These are phyloP conservation scores for Pseudomyrmex concolor DNA, from an alignment of 1,140 invertebrate genomes.

Conservation along the genomic window DNA sequence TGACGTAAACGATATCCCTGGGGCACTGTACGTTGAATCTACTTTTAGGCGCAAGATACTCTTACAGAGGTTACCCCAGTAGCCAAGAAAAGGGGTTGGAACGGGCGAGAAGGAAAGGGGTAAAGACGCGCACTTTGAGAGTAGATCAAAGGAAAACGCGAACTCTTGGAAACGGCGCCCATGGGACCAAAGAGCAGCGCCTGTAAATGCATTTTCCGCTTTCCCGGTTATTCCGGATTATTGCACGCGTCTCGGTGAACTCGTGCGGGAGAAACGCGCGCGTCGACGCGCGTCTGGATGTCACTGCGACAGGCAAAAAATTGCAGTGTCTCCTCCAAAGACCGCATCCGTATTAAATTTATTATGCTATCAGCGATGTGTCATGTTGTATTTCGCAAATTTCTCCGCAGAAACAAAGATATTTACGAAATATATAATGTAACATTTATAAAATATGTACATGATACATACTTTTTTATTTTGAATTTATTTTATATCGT, in stretches of 20 bases:
- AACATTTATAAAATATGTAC: too few relatives aligned
- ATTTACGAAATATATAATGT: too few relatives aligned
- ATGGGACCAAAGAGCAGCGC: slow-evolving; percentile 60
- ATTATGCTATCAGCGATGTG: background rate
- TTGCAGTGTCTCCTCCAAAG: background rate
- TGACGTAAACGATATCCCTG: slow-evolving; percentile 43
- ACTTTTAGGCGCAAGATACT: slow-evolving; percentile 51
- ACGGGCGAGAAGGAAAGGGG: background rate
- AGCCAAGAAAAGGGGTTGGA: slow-evolving; percentile 2
- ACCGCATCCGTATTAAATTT: background rate
- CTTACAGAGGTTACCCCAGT: slow-evolving; percentile 39
- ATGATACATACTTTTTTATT: too few relatives aligned
- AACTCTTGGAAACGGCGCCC: slow-evolving; percentile 58
- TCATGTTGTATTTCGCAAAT: background rate
- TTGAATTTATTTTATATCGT: too few relatives aligned
- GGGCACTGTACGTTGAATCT: slow-evolving; percentile 48
- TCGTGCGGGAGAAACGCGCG: slow-evolving; percentile 45
- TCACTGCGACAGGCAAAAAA: slow-evolving; percentile 12
- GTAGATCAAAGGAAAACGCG: slow-evolving; percentile 62
- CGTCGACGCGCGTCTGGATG: slow-evolving; percentile 8
- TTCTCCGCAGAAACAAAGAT: too few relatives aligned
- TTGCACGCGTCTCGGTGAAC: slow-evolving; percentile 52
- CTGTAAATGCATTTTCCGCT: slow-evolving; percentile 61
- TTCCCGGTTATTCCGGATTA: slow-evolving; percentile 55
- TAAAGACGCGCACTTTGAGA: slow-evolving; percentile 52